Evolutionary conservation across 2,113 vertebrate species (phyloP), one percentile per base, ranked within the genome.

Genomic region (Hypomesus transpacificus): DNA sequence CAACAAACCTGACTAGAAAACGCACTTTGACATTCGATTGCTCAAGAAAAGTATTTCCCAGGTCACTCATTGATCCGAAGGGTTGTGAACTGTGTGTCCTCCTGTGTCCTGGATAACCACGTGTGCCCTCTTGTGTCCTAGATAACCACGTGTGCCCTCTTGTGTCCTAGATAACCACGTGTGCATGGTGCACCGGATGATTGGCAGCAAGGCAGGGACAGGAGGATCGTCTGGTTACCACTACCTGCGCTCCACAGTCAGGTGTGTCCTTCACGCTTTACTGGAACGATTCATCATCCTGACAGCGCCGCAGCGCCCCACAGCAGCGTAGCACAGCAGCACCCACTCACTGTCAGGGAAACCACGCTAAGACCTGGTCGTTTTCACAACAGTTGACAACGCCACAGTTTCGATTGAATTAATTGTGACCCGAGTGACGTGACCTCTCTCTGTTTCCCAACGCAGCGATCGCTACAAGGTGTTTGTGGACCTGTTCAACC

Each of bases 131-230:
- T 71, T n/a, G 26, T 39, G 21, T 31, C 14, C 21, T 3, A 39
- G 34, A 39, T 39, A 39, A 39, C 14, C 20, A 62, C 24, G 18
- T 18, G 39, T 56, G 56, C 39, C 39, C 14, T 57, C 13, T 65
- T 69, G 26, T 61, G 1, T 58, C 75, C 66, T 66, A 99, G 97
- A 99, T 80, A 98, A 96, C 76, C 97, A 99, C 0, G 96, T 97
- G 62, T 99, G 96, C 88, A 92, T 98, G 94, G 96, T 97, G 74
- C 97, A 99, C 80, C 92, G 95, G 31, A 98, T 99, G 97, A 96
- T 98, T 74, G 97, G 97, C 77, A 94, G 92, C 88, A 99, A 98
- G 77, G 90, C 91, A 6, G 96, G 96, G 68, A 98, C 96, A 0
- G 95, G 95, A 0, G 95, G 96, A 1, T 98, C 97, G 21, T 99